Evolutionary conservation across 2,797 vertebrate species (phyloP).

Genomic region (Sylvia borin): DNA sequence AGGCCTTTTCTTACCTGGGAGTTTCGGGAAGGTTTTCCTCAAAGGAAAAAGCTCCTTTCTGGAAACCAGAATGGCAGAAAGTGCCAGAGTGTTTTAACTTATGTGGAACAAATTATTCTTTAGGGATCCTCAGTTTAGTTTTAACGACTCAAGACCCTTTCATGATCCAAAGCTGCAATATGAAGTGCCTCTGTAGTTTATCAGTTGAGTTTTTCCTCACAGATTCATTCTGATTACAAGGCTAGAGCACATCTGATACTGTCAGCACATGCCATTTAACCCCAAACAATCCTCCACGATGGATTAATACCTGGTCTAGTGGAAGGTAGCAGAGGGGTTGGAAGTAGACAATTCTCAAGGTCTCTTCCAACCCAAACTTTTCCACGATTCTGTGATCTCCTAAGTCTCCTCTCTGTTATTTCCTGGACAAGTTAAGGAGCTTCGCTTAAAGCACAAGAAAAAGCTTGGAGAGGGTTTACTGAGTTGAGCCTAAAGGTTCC

Average conservation of each 20-base stretch:
- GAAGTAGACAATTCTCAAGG: background rate
- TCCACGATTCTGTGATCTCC: background rate
- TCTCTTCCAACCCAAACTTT: background rate
- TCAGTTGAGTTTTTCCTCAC: background rate
- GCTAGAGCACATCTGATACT: background rate
- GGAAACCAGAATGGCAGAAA: background rate
- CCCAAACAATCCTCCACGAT: background rate
- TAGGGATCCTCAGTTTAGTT: background rate
- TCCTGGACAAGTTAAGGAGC: background rate
- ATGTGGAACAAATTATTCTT: background rate
- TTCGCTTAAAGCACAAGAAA: background rate
- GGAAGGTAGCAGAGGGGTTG: background rate
- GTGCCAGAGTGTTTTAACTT: background rate
- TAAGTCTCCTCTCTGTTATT: background rate
- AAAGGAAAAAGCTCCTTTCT: background rate
- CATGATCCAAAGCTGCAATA: background rate
- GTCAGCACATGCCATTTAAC: background rate
- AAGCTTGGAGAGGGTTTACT: background rate
- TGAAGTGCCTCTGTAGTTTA: background rate
- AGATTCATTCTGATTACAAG: background rate
- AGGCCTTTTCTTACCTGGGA: background rate
- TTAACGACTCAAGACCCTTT: background rate
- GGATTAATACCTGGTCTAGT: background rate
- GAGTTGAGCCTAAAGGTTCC: background rate
- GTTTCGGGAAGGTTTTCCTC: background rate